Conservation (phyloP, 1,140 invertebrate genomes). For the Phthorimaea operculella region DNA sequence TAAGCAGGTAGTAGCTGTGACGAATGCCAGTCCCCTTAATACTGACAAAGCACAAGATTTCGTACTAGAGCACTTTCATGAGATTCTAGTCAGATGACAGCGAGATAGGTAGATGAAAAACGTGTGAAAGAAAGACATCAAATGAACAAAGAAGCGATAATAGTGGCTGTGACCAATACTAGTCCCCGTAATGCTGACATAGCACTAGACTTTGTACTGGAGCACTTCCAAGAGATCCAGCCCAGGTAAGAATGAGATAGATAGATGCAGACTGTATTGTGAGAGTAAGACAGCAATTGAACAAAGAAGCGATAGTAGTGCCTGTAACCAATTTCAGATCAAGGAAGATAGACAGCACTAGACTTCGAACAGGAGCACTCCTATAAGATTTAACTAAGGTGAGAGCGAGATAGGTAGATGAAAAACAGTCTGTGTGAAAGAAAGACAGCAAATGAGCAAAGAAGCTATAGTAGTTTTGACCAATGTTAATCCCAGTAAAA, state of each 20-base stretch:
- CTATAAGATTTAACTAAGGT: constrained; percentile 46
- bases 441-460: constrained; percentile 38
- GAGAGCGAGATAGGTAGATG: not conserved
- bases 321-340: constrained; percentile 48
- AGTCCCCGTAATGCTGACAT: constrained; percentile 43
- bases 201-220: constrained; percentile 48
- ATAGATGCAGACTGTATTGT: too few species aligned
- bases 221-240: constrained; percentile 50
- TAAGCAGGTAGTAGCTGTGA: constrained; percentile 35
- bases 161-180: constrained; percentile 47
- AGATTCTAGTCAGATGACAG: constrained; percentile 43
- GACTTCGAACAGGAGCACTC: constrained; percentile 55
- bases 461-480: constrained; percentile 48
- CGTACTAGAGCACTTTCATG: constrained; percentile 44
- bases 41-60: constrained; percentile 53
- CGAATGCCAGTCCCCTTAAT: constrained; percentile 46
- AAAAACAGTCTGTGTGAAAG: too few species aligned
- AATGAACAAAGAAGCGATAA: constrained; percentile 49
- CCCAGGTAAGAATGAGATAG: constrained; percentile 27
- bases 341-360: constrained; percentile 44
- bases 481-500: constrained; percentile 44
- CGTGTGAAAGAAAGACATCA: constrained; percentile 22
- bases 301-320: constrained; percentile 26
- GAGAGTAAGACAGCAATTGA: not conserved
- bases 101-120: too few species aligned